Base-by-base conservation (phyloP, 1,140 invertebrate genomes). In the Lepidurus packardi region DNA sequence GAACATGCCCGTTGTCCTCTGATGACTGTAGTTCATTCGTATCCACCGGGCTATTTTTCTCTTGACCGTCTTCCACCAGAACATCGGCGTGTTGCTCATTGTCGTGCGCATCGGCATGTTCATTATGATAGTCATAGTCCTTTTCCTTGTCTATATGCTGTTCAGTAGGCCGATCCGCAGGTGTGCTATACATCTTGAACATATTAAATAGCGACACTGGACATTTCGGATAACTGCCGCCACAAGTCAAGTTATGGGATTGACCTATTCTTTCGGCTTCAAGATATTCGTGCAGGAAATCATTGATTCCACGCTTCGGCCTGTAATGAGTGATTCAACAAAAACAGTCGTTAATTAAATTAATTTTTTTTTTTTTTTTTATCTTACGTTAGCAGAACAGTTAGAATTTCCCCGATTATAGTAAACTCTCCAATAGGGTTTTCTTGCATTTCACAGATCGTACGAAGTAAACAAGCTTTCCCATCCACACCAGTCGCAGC, bases 371-470 rank as follows among this genome's bases (percentile, higher is more conserved):
- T 76, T 25, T 34, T 53, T 5, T 8, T 74, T 21, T 1, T 42
- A 21, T 73, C 73, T 77, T 78, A 79, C 79, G 76, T 73, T 11
- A 79, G 10, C n/a, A 79, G 25, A 47, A 79, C 75, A 13, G 79
- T 79, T 13, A 79, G 21, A 8, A 79, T 77, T 43, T 79, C 79
- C 13, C 79, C 79, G 9, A 79, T 47, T 24, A 79, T 77, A 7
- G 75, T 77, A 73, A 77, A 77, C 43, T 79, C 76, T 9, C 79
- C 79, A 73, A 79, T 77, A 2, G 79, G 79, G 43, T 79, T 79
- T 41, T 41, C 43, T 73, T 79, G 79, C 53, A 79, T 74, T 42
- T 79, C 79, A 41, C 79, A 79, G 25, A 79, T 79, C 7, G 79
- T 79, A 11, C 79, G 45, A 21, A 79, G 76, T 16, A 79, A 43